Conservation (phyloP, 2,797 vertebrate genomes). For the Sparidentex hasta region DNA sequence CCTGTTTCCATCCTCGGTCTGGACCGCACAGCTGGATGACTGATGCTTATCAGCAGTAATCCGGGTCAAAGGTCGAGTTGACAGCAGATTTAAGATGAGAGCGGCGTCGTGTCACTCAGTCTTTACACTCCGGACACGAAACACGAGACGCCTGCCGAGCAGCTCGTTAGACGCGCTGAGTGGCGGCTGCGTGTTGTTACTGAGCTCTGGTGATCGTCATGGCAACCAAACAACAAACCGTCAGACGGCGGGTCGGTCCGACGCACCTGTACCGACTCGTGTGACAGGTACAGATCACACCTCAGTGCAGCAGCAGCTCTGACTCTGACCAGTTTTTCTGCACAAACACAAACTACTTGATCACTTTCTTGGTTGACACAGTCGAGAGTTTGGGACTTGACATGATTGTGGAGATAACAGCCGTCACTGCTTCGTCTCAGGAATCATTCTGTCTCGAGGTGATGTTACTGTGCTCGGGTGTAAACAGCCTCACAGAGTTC, state of each 20-base stretch:
- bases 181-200: neutral
- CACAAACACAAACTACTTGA: neutral
- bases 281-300: neutral
- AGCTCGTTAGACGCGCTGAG: conserved; percentile 16
- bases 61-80: conserved; percentile 53
- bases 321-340: neutral
- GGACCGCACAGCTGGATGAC: neutral
- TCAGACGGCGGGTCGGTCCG: neutral
- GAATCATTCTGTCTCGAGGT: neutral
- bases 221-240: conserved; percentile 53
- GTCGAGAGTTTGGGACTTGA: neutral
- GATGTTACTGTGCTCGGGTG: neutral
- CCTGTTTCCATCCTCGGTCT: neutral
- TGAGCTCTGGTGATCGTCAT: conserved; percentile 11
- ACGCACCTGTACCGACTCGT: neutral
- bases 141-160: conserved; percentile 29
- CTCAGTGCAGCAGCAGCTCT: too few species aligned
- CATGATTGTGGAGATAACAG: too few species aligned
- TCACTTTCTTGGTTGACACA: neutral
- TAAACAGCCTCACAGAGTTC: conserved; percentile 25
- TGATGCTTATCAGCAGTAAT: conserved; percentile 34
- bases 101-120: conserved; percentile 37
- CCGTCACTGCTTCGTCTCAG: neutral
- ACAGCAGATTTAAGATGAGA: conserved; percentile 30
- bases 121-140: conserved; percentile 36